A percentile compares a stretch with the other conserved stretches of the same genome.
Conservation (phyloP, 1,140 invertebrate genomes). For the Phymastichus coffea region DNA sequence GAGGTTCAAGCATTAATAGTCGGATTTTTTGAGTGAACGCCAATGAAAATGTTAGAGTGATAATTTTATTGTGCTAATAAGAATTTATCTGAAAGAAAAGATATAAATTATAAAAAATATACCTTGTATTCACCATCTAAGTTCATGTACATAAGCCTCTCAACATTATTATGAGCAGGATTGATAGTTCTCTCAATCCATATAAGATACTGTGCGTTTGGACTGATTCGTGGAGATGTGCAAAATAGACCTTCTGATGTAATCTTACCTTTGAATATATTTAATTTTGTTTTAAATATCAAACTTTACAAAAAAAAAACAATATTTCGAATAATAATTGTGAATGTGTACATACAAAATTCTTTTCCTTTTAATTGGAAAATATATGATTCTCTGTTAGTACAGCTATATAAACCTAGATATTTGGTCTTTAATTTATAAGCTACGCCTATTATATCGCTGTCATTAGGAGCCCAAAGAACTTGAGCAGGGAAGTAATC, state of each 20-base stretch:
- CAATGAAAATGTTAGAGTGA: background rate
- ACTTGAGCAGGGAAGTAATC: slow-evolving; percentile 66
- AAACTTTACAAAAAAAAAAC: background rate
- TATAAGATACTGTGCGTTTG: slow-evolving; percentile 57
- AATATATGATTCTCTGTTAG: slow-evolving; percentile 68
- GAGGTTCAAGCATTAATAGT: too few relatives aligned
- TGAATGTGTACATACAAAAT: slow-evolving; percentile 52
- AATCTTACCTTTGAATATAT: slow-evolving; percentile 44
- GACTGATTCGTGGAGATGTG: slow-evolving; percentile 57
- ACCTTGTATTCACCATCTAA: slow-evolving; percentile 42
- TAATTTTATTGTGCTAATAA: too few relatives aligned
- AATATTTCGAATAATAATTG: background rate
- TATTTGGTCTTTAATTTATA: slow-evolving; percentile 67
- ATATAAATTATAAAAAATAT: too few relatives aligned
- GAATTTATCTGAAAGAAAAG: too few relatives aligned
- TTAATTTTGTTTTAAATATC: background rate
- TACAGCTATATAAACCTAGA: slow-evolving; percentile 78
- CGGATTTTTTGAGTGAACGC: too few relatives aligned
- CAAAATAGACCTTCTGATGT: slow-evolving; percentile 53
- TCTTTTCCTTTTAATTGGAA: slow-evolving; percentile 60
- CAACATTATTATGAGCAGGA: slow-evolving; percentile 63
- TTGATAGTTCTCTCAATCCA: slow-evolving; percentile 61
- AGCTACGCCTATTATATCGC: slow-evolving; percentile 70
- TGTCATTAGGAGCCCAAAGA: slow-evolving; percentile 64
- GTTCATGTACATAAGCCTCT: slow-evolving; percentile 52